Evolutionary conservation across 2,888 invertebrate genomes (phyloP).

Genomic region (Palloptera scutellata): DNA sequence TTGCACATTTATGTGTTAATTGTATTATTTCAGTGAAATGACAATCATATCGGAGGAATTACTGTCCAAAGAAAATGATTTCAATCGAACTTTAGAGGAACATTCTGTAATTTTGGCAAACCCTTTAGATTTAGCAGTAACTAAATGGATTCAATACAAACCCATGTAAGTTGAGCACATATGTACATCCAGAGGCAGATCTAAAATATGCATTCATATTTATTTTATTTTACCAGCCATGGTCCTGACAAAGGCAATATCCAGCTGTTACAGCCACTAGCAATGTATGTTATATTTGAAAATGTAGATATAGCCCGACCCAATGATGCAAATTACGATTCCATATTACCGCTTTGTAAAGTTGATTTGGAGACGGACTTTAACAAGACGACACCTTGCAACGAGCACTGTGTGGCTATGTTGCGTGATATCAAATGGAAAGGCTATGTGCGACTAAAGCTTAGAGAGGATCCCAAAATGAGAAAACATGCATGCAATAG

Average conservation of each 20-base stretch:
- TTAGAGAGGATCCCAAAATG: conserved; percentile 48
- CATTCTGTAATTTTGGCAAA: conserved; percentile 75
- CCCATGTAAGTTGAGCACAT: conserved; percentile 50
- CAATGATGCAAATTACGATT: conserved; percentile 67
- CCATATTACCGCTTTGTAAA: conserved; percentile 69
- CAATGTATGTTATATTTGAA: conserved; percentile 76
- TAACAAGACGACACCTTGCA: conserved; percentile 54
- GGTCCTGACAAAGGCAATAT: conserved; percentile 59
- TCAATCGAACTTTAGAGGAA: conserved; percentile 54
- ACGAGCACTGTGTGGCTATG: conserved; percentile 47
- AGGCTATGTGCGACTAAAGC: conserved; percentile 59
- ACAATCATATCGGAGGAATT: conserved; percentile 51
- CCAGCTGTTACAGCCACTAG: conserved; percentile 71
- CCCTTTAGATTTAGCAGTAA: conserved; percentile 73
- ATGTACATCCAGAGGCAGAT: not conserved
- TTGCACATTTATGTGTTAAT: not conserved
- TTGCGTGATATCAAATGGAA: conserved; percentile 58
- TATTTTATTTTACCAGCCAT: conserved; percentile 49
- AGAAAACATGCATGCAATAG: not conserved
- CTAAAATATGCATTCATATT: not conserved
- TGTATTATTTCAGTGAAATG: conserved; percentile 51
- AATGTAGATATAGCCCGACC: conserved; percentile 76
- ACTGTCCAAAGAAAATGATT: conserved; percentile 49
- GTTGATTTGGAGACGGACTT: conserved; percentile 67
- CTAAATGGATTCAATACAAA: conserved; percentile 70